Conservation (phyloP, 2,888 invertebrate species). For the Noctua fimbriata region DNA sequence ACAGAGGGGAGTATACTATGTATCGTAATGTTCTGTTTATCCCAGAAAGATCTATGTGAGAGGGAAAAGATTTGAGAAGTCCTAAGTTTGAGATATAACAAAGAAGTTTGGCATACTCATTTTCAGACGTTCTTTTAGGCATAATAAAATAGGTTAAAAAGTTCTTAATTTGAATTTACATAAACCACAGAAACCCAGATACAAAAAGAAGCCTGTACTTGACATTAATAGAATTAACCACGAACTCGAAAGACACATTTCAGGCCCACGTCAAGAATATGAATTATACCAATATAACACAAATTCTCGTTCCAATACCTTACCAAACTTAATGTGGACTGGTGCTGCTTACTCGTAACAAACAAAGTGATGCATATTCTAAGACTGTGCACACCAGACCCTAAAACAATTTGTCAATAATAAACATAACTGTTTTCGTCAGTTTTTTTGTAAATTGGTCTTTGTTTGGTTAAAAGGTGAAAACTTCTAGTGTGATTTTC, state of each 20-base stretch:
- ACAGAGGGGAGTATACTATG: slow-evolving; percentile 38
- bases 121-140: not conserved
- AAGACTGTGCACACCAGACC: not conserved
- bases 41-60: slow-evolving; percentile 25
- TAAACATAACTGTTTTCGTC: not conserved
- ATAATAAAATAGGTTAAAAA: no score
- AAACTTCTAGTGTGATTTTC: no score
- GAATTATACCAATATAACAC: slow-evolving; percentile 1
- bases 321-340: not conserved
- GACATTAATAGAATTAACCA: not conserved
- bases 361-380: slow-evolving; percentile 8
- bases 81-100: not conserved
- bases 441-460: not conserved
- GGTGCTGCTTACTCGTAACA: not conserved
- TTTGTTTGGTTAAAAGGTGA: not conserved
- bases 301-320: not conserved
- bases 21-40: slow-evolving; percentile 26
- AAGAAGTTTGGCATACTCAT: not conserved
- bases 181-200: not conserved
- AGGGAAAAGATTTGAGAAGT: not conserved
- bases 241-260: not conserved
- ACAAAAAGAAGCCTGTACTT: not conserved
- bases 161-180: not conserved
- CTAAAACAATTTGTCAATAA: not conserved
- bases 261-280: not conserved